A percentile compares a stretch with the other conserved stretches of the same genome.
phyloP scores from a whole-genome alignment of 2,888 invertebrate genomes.

The Horisme vitalbata region DNA sequence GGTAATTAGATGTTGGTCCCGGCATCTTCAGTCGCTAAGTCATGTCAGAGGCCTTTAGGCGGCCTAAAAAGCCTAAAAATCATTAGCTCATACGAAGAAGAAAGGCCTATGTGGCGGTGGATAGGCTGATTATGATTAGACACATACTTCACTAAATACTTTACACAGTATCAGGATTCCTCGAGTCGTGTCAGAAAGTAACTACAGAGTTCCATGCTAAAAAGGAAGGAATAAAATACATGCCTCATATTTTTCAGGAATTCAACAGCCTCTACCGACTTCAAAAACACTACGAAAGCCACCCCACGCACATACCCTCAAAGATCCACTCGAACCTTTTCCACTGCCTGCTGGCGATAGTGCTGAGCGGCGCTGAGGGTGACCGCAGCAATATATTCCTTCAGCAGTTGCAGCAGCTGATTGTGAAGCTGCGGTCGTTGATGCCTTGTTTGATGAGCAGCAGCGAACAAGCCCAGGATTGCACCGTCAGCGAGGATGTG shows the following conservation, averaged over 20 bases:
- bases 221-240: too few species aligned
- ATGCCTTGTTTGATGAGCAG: slow-evolving; percentile 64
- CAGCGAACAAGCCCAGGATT: slow-evolving; percentile 48
- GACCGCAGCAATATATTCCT: slow-evolving; percentile 64
- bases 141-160: too few species aligned
- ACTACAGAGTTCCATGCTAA: too few species aligned
- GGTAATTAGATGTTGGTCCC: too few species aligned
- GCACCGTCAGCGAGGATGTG: slow-evolving; percentile 66
- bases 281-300: slow-evolving; percentile 68
- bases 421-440: slow-evolving; percentile 61
- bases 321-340: slow-evolving; percentile 67
- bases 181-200: too few species aligned
- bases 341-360: slow-evolving; percentile 66
- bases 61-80: too few species aligned
- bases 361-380: slow-evolving; percentile 57
- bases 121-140: too few species aligned
- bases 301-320: slow-evolving; percentile 68
- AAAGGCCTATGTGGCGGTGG: too few species aligned
- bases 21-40: too few species aligned
- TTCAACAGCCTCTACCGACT: slow-evolving; percentile 67
- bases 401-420: slow-evolving; percentile 65
- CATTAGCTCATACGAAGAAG: too few species aligned
- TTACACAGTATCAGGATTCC: too few species aligned
- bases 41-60: too few species aligned
- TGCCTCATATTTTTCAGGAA: slow-evolving; percentile 49